These are phyloP conservation scores for Colletes gigas DNA, from an alignment of 1,140 invertebrate species.

Conservation along the genomic window DNA sequence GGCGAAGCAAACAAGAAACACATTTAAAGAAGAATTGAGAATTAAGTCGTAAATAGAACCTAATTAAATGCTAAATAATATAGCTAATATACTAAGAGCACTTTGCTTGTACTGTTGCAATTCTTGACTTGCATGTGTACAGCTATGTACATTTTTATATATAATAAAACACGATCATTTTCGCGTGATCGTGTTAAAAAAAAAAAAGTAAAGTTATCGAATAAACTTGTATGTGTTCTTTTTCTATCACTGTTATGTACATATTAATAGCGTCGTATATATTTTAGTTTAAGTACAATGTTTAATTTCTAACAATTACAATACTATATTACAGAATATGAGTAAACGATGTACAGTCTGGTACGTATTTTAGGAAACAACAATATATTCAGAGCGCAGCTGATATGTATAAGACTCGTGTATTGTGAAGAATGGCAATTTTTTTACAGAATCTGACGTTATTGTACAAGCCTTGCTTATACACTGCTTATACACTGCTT, in stretches of 20 bases:
- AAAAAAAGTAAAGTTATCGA: constrained; percentile 67
- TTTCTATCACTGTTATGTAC: constrained; percentile 26
- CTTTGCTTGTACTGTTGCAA: constrained; percentile 76
- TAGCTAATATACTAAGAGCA: constrained; percentile 73
- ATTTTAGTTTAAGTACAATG: constrained; percentile 32
- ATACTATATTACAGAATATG: neutral
- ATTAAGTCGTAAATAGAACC: constrained; percentile 69
- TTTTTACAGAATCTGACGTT: neutral
- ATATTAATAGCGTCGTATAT: neutral
- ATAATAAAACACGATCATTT: constrained; percentile 67
- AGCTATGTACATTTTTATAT: constrained; percentile 77
- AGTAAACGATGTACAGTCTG: constrained; percentile 5
- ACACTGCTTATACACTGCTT: constrained; percentile 67
- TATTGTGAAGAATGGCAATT: constrained; percentile 3
- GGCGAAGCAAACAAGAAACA: constrained; percentile 63
- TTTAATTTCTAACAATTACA: neutral
- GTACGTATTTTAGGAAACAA: constrained; percentile 2
- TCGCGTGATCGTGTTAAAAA: constrained; percentile 57
- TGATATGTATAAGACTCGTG: neutral
- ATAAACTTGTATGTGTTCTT: constrained; percentile 56
- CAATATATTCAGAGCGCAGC: too few species aligned
- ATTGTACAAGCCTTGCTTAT: constrained; percentile 9
- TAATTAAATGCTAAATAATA: constrained; percentile 70
- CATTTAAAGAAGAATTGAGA: constrained; percentile 65
- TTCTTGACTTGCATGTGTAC: constrained; percentile 75